phyloP scores from a whole-genome alignment of 2,113 vertebrate genomes.

The Notothenia rossii region DNA sequence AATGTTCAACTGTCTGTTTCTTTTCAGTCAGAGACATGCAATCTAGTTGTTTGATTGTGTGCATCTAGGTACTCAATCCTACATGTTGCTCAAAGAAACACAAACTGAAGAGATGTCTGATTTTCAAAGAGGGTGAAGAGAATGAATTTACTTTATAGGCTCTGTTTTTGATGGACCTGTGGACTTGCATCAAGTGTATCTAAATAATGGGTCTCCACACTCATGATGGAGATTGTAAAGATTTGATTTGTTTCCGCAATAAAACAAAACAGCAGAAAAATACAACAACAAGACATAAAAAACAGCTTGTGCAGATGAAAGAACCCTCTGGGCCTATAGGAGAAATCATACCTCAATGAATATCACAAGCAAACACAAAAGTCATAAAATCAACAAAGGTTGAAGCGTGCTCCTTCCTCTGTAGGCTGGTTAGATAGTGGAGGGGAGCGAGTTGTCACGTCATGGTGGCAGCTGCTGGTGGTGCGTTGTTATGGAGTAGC shows the following conservation, averaged over 20 bases:
- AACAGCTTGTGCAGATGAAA: no score
- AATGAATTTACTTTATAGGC: neutral
- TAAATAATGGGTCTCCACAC: constrained; percentile 19
- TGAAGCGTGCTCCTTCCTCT: neutral
- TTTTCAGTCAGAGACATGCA: neutral
- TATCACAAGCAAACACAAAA: no score
- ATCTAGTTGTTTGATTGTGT: neutral
- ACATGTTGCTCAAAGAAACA: neutral
- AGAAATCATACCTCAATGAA: no score
- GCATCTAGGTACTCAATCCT: neutral
- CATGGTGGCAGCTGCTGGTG: constrained; percentile 43
- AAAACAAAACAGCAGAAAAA: no score
- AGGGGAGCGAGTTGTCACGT: constrained; percentile 21
- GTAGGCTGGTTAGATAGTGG: constrained; percentile 12
- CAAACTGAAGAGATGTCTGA: neutral
- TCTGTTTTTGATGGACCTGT: neutral
- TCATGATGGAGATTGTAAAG: no score
- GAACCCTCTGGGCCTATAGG: no score
- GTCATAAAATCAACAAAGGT: no score
- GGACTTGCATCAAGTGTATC: constrained; percentile 20
- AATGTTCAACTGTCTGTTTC: constrained; percentile 13
- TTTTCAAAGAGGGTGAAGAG: neutral
- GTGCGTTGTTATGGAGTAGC: constrained; percentile 28
- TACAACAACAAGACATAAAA: no score
- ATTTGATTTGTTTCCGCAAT: no score